A percentile compares a stretch with the other conserved stretches of the same genome.
Conservation (phyloP, 2,113 vertebrate genomes). For the Martes martes region DNA sequence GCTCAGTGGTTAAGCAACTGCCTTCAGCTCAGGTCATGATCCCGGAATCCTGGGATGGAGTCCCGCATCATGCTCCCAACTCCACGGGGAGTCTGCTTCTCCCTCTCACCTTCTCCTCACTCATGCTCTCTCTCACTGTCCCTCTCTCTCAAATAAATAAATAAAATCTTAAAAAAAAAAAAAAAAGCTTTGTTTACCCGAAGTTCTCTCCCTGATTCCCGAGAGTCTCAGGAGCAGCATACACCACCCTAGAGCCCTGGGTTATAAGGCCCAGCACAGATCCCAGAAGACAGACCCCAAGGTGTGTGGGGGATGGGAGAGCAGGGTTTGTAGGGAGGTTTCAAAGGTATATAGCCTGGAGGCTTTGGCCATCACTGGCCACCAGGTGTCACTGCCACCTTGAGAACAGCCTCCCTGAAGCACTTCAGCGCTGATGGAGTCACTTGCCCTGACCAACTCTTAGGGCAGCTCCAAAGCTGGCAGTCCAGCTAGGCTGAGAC, state of each 20-base stretch:
- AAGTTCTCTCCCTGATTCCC: neutral
- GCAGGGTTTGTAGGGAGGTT: neutral
- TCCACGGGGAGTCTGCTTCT: too few relatives aligned
- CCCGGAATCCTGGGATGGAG: too few relatives aligned
- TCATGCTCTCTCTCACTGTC: too few relatives aligned
- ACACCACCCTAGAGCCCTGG: neutral
- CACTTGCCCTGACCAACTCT: neutral
- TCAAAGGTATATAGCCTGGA: neutral
- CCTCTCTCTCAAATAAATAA: too few relatives aligned
- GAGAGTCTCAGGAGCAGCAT: neutral
- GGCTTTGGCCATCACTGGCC: conserved; percentile 49
- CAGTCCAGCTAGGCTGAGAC: neutral
- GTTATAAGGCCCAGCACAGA: neutral
- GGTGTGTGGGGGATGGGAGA: neutral
- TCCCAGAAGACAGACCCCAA: neutral
- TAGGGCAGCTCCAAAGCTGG: neutral
- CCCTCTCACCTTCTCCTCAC: too few relatives aligned
- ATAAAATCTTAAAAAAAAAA: too few relatives aligned
- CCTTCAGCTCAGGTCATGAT: too few relatives aligned
- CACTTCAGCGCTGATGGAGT: neutral
- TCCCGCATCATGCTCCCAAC: too few relatives aligned
- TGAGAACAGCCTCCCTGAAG: conserved; percentile 20
- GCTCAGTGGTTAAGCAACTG: too few relatives aligned
- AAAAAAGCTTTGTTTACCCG: neutral
- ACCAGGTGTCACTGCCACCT: conserved; percentile 75